Evolutionary conservation across 1,140 invertebrate genomes (phyloP).

Genomic region (Paraescarpia echinospica): DNA sequence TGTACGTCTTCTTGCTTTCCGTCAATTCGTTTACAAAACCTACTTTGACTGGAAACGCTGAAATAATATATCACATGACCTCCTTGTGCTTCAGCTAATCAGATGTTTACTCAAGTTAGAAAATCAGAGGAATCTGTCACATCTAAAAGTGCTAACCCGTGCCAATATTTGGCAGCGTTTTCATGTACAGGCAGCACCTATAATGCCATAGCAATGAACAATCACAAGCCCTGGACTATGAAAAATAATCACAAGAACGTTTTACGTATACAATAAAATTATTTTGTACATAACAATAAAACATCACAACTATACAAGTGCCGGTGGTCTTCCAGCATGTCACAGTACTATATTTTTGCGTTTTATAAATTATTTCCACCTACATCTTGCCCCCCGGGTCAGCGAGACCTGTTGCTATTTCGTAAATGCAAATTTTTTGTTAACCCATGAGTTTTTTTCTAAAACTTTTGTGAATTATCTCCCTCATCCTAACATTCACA

Average conservation of each 20-base stretch:
- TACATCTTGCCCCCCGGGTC: not conserved
- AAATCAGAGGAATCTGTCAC: not conserved
- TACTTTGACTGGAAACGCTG: not conserved
- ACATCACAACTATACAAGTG: not conserved
- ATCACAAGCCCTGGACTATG: not conserved
- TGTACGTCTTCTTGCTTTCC: not conserved
- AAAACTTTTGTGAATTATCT: not conserved
- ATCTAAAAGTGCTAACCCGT: not conserved
- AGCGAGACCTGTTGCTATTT: not conserved
- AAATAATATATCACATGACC: not conserved
- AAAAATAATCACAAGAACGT: not conserved
- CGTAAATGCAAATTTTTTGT: not conserved
- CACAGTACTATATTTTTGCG: not conserved
- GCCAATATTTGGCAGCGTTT: not conserved
- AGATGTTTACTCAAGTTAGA: not conserved
- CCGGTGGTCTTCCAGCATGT: not conserved
- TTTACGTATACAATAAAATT: not conserved
- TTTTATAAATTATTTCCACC: not conserved
- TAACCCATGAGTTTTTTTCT: not conserved
- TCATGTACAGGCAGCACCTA: not conserved
- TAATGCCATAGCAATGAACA: not conserved
- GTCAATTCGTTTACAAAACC: not conserved
- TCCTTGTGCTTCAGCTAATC: not conserved
- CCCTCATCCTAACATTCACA: not conserved
- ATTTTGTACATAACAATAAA: constrained; percentile 7